Evolutionary conservation across 1,140 invertebrate genomes (phyloP).

Genomic region (Trinorchestia longiramus): DNA sequence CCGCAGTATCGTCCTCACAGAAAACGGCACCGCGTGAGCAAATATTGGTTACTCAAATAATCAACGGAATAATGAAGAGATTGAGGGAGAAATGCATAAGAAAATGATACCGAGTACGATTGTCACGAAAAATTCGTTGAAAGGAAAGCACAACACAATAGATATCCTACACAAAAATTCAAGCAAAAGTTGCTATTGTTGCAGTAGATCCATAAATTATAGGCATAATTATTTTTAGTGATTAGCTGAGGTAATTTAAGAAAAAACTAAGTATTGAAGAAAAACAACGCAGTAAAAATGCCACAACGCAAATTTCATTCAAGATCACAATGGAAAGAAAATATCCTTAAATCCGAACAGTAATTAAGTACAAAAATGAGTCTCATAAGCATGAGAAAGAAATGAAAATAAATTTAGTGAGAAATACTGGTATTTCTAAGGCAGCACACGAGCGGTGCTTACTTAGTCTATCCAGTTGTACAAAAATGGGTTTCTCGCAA

Average conservation of each 20-base stretch:
- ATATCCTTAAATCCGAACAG: not conserved
- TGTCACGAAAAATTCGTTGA: not conserved
- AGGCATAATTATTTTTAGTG: not conserved
- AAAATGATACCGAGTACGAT: not conserved
- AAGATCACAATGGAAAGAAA: not conserved
- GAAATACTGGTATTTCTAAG: not conserved
- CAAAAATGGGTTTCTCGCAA: not conserved
- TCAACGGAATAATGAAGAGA: constrained; percentile 5
- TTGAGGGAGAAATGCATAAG: not conserved
- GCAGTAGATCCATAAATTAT: not conserved
- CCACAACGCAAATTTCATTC: not conserved
- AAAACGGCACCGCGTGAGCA: constrained; percentile 34
- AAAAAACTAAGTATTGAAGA: not conserved
- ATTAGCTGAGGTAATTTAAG: not conserved
- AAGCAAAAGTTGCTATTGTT: not conserved
- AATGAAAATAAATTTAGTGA: not conserved
- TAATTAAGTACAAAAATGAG: not conserved
- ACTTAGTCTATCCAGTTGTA: not conserved
- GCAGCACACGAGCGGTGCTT: too few species aligned
- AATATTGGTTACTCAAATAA: not conserved
- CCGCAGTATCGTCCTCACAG: not conserved
- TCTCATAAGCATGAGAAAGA: not conserved
- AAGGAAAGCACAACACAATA: not conserved
- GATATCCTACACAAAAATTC: not conserved
- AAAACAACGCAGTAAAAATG: not conserved